phyloP scores from a whole-genome alignment of 2,888 invertebrate species.

The Acanthosoma haemorrhoidale region DNA sequence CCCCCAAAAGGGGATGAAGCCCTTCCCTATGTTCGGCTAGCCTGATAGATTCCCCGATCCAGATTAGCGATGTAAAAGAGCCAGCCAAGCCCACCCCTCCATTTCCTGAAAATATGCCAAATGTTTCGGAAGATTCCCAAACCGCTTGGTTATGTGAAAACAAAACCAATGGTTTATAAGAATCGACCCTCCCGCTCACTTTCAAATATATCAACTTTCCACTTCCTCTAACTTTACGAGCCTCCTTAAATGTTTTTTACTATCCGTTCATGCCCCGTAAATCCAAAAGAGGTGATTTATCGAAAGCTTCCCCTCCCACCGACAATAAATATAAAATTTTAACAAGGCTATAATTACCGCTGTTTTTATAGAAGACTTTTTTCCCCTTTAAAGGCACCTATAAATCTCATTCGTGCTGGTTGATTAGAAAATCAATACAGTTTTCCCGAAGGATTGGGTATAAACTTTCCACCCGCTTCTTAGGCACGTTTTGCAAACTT shows the following conservation, averaged over 20 bases:
- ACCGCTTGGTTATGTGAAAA: conserved; percentile 39
- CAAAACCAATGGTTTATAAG: conserved; percentile 40
- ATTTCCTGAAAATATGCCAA: conserved; percentile 38
- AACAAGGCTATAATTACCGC: conserved; percentile 23
- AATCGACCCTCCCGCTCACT: conserved; percentile 27
- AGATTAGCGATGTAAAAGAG: conserved; percentile 25
- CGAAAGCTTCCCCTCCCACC: background rate
- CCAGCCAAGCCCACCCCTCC: background rate
- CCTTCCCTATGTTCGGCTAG: background rate
- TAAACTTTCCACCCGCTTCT: too few species aligned
- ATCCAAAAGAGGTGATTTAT: conserved; percentile 23
- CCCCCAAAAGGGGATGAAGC: background rate
- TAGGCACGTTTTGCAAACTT: too few species aligned
- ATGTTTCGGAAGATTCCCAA: conserved; percentile 39
- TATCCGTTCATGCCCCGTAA: conserved; percentile 24
- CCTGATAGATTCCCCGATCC: background rate
- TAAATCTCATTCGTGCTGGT: background rate
- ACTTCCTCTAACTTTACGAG: conserved; percentile 36
- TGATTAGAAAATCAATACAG: conserved; percentile 1
- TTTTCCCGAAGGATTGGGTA: background rate
- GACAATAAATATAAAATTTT: conserved; percentile 21
- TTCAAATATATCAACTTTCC: conserved; percentile 33
- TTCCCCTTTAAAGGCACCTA: background rate
- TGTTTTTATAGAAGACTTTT: background rate
- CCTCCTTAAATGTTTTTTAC: conserved; percentile 37